A percentile compares a stretch with the other conserved stretches of the same genome.
These are phyloP conservation scores for Zaprionus ornatus DNA, from an alignment of 1,140 invertebrate genomes.

Conservation along the genomic window DNA sequence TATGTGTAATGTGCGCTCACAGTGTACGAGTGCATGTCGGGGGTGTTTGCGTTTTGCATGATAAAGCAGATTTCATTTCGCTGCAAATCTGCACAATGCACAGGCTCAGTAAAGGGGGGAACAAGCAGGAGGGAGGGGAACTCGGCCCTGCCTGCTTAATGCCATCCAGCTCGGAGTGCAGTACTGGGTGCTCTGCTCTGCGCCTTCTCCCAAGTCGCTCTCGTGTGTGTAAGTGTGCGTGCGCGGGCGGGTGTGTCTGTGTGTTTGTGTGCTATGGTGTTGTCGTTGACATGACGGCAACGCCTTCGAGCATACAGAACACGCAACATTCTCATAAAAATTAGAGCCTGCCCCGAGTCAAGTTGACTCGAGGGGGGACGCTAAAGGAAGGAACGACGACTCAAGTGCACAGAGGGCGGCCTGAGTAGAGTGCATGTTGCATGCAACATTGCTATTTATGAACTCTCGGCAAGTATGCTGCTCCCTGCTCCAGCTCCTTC, in stretches of 20 bases:
- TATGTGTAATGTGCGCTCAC: constrained; percentile 43
- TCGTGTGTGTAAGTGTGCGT: constrained; percentile 14
- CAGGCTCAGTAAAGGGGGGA: not conserved
- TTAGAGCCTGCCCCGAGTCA: constrained; percentile 57
- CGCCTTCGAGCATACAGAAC: constrained; percentile 67
- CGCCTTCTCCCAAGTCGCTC: not conserved
- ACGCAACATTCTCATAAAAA: constrained; percentile 78
- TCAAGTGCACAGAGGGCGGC: constrained; percentile 31
- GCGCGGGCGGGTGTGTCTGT: not conserved
- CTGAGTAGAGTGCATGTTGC: constrained; percentile 61
- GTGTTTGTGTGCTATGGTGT: constrained; percentile 10
- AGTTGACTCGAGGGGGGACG: constrained; percentile 18
- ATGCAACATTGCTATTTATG: constrained; percentile 80
- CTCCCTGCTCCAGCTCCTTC: constrained; percentile 20
- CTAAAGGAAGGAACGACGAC: constrained; percentile 17
- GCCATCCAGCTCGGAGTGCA: constrained; percentile 17
- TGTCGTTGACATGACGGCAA: constrained; percentile 47
- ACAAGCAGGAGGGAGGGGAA: no score
- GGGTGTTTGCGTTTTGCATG: constrained; percentile 41
- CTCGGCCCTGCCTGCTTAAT: constrained; percentile 15
- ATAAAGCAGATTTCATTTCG: constrained; percentile 44
- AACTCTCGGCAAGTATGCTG: constrained; percentile 66
- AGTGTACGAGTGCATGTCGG: constrained; percentile 14
- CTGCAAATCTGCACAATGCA: constrained; percentile 33
- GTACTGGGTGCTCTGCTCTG: not conserved